These are phyloP conservation scores for Pardalotus punctatus DNA, from an alignment of 2,113 vertebrate genomes.

Conservation along the genomic window DNA sequence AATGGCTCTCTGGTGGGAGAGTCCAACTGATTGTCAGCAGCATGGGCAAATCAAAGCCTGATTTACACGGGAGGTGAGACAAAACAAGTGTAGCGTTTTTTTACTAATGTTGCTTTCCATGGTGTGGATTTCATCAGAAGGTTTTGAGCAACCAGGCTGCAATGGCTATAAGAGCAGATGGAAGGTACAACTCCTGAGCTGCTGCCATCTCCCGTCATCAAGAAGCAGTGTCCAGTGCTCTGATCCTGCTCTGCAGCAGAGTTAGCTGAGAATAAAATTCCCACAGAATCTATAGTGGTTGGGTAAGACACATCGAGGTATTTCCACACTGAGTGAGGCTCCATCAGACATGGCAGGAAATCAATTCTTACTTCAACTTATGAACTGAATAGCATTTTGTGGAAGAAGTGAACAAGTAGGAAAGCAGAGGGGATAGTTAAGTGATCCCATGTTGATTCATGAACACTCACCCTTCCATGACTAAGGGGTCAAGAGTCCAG, in stretches of 20 bases:
- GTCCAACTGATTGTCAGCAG: accelerated
- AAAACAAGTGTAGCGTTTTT: neutral
- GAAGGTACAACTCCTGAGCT: neutral
- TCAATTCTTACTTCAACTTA: neutral
- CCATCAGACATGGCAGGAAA: neutral
- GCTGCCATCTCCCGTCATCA: neutral
- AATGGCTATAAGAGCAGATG: neutral
- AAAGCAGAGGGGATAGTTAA: neutral
- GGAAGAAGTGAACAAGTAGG: neutral
- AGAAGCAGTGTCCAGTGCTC: neutral
- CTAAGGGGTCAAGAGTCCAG: neutral
- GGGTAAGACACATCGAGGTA: neutral
- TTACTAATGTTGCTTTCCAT: neutral
- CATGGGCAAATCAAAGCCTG: neutral
- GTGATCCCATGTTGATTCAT: neutral
- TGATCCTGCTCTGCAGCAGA: neutral
- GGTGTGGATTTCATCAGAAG: neutral
- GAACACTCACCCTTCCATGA: neutral
- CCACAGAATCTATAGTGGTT: neutral
- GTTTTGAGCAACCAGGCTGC: neutral
- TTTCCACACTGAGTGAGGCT: neutral
- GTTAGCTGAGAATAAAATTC: neutral
- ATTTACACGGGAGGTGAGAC: neutral
- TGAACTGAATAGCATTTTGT: neutral
- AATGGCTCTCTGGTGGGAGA: neutral